Conservation (phyloP, 2,113 vertebrate genomes). For the Podarcis muralis region DNA sequence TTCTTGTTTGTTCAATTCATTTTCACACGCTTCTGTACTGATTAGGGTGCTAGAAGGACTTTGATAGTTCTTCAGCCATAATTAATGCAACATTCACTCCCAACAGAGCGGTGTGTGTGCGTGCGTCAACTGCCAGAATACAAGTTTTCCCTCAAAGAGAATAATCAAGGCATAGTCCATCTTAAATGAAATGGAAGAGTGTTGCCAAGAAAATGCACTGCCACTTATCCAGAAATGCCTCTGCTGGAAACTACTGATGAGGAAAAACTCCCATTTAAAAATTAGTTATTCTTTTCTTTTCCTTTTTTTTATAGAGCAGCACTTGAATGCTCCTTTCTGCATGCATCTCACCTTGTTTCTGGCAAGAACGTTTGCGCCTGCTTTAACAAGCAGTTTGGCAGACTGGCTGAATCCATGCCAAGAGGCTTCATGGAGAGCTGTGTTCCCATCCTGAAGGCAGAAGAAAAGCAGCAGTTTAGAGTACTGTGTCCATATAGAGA, state of each 20-base stretch:
- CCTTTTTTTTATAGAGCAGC: neutral
- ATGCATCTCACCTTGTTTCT: constrained; percentile 91
- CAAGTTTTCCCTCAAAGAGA: constrained; percentile 28
- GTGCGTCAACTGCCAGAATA: constrained; percentile 43
- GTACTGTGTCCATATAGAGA: neutral
- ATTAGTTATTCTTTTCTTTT: too few relatives aligned
- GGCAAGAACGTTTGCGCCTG: constrained; percentile 92
- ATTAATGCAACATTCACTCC: constrained; percentile 20
- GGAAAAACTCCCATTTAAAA: neutral
- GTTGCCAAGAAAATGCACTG: constrained; percentile 2
- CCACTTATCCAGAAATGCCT: constrained; percentile 26
- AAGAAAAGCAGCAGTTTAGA: constrained; percentile 24
- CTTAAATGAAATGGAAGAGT: constrained; percentile 1
- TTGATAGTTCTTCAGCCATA: constrained; percentile 31
- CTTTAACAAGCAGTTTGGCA: constrained; percentile 93
- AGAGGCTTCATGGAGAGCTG: constrained; percentile 91
- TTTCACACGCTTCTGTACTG: constrained; percentile 18
- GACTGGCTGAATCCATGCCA: constrained; percentile 98
- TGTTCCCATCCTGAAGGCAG: constrained; percentile 88
- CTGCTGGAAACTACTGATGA: constrained; percentile 7
- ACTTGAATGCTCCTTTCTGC: constrained; percentile 32
- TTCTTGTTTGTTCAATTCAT: constrained; percentile 21
- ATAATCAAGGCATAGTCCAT: constrained; percentile 7
- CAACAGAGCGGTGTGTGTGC: neutral
- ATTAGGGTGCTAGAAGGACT: constrained; percentile 33